Percentiles rank a stretch among this genome's conserved stretches.
These are phyloP conservation scores for Tyrannus savana DNA, from an alignment of 2,113 vertebrate species.

Conservation along the genomic window DNA sequence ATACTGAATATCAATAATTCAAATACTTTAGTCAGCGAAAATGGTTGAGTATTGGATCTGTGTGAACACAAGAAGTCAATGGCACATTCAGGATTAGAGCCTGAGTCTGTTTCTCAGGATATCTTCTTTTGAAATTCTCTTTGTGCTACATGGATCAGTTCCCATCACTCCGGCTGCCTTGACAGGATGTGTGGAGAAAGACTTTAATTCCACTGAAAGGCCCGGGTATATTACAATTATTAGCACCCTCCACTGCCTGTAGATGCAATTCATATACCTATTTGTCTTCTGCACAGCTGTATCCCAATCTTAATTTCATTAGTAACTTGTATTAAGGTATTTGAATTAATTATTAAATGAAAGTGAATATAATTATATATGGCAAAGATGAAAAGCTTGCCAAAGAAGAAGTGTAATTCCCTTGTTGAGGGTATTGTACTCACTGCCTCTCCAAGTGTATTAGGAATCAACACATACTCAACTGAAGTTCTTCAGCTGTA, in stretches of 20 bases:
- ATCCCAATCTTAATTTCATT: neutral
- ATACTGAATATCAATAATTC: neutral
- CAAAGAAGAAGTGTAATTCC: neutral
- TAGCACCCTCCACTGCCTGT: neutral
- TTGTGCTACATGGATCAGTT: neutral
- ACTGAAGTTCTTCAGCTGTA: neutral
- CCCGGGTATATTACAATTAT: neutral
- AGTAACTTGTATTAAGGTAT: neutral
- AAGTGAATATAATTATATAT: neutral
- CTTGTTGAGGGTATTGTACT: neutral
- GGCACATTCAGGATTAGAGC: constrained; percentile 19
- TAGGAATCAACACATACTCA: neutral
- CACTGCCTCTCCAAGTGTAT: neutral
- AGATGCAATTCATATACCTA: neutral
- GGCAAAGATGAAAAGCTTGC: constrained; percentile 21
- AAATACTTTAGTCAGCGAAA: neutral
- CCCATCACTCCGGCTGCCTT: constrained; percentile 12
- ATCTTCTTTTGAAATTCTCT: constrained; percentile 7
- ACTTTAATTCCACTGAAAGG: constrained; percentile 17
- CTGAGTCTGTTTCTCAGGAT: neutral
- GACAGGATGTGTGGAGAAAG: constrained; percentile 18
- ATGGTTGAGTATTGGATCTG: neutral
- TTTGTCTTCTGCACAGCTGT: constrained; percentile 10
- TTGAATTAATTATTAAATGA: constrained; percentile 54
- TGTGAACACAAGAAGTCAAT: neutral